These are phyloP conservation scores for Siniperca undulata DNA, from an alignment of 2,797 vertebrate genomes.

Conservation along the genomic window DNA sequence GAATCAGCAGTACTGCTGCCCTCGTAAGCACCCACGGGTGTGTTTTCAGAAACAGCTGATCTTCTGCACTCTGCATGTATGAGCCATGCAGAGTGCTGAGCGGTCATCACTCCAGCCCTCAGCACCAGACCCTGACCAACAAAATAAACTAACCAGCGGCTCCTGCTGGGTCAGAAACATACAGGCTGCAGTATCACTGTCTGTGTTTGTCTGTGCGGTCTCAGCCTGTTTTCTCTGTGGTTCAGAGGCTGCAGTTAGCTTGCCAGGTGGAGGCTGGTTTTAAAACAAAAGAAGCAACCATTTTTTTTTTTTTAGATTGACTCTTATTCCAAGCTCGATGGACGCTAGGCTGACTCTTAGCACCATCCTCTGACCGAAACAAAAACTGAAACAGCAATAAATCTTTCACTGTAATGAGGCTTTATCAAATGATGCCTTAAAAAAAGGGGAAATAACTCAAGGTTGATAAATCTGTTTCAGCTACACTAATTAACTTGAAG, in stretches of 20 bases:
- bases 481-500: background rate
- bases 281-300: background rate
- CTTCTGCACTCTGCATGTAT: background rate
- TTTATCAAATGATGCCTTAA: no score
- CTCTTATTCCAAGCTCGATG: background rate
- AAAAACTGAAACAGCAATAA: background rate
- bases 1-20: background rate
- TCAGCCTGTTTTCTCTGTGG: slow-evolving; percentile 15
- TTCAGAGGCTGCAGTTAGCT: background rate
- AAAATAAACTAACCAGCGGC: slow-evolving; percentile 3
- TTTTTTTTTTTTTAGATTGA: no score
- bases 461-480: background rate
- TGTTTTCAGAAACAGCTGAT: slow-evolving; percentile 5
- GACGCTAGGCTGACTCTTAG: background rate
- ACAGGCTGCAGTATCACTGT: background rate
- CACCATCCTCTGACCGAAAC: background rate
- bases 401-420: background rate
- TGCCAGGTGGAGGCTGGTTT: background rate
- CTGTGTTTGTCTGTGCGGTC: slow-evolving; percentile 10
- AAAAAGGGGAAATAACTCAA: background rate
- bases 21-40: background rate
- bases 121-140: background rate
- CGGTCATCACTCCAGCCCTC: background rate
- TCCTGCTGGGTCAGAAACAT: background rate
- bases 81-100: background rate